These are phyloP conservation scores for Gallinago nigripennis DNA, from an alignment of 2,797 vertebrate species.

Conservation along the genomic window DNA sequence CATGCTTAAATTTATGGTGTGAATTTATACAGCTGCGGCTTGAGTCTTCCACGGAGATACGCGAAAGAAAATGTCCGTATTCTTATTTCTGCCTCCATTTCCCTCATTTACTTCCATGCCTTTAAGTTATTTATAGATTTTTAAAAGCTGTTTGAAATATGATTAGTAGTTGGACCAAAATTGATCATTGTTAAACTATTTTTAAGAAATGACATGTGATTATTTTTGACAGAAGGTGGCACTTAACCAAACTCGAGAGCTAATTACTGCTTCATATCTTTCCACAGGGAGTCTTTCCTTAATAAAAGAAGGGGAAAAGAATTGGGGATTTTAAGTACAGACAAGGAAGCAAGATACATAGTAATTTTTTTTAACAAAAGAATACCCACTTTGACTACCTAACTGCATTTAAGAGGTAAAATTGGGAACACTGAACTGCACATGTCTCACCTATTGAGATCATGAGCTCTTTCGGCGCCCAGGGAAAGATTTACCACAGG, in stretches of 20 bases:
- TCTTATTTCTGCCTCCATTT: constrained; percentile 7
- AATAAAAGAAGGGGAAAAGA: background rate
- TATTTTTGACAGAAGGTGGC: constrained; percentile 28
- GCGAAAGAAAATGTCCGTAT: background rate
- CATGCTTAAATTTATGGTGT: background rate
- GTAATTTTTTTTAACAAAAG: background rate
- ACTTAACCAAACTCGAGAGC: background rate
- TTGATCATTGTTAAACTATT: constrained; percentile 14
- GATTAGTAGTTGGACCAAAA: constrained; percentile 36
- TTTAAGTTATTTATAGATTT: constrained; percentile 36
- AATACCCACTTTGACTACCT: background rate
- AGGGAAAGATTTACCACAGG: background rate
- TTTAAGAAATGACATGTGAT: background rate
- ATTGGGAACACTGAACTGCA: background rate
- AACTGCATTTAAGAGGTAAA: background rate
- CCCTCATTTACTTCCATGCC: background rate
- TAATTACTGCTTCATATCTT: constrained; percentile 19
- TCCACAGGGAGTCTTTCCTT: background rate
- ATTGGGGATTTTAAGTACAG: background rate
- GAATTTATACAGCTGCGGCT: background rate
- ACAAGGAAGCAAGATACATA: background rate
- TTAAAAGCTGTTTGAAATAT: constrained; percentile 19
- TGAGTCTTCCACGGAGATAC: background rate
- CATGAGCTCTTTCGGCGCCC: too few species aligned
- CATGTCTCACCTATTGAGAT: background rate